Percentiles rank a stretch among this genome's conserved stretches.
These are phyloP conservation scores for Lasiurus borealis DNA, from an alignment of 2,113 vertebrate genomes.

Conservation along the genomic window DNA sequence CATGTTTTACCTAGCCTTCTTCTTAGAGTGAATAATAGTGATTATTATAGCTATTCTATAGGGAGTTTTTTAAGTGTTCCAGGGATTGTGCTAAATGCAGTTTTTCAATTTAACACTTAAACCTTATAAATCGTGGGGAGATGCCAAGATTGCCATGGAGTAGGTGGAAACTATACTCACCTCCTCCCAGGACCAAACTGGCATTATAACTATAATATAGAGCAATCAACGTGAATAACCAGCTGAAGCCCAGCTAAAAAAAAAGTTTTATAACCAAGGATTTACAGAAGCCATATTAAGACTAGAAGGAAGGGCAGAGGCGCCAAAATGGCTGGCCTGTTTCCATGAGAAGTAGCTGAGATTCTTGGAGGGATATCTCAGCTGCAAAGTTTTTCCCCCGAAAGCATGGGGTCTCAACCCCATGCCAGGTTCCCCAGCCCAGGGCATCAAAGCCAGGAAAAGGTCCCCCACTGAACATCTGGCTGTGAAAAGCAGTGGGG, in stretches of 20 bases:
- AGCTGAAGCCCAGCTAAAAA: not conserved
- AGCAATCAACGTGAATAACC: not conserved
- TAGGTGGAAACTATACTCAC: not conserved
- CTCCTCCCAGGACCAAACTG: not conserved
- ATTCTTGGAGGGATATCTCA: not conserved
- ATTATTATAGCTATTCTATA: not conserved
- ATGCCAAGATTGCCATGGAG: not conserved
- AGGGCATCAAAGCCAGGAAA: not conserved
- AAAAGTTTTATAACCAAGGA: not conserved
- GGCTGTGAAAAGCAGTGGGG: not conserved
- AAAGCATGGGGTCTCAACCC: not conserved
- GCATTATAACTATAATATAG: not conserved
- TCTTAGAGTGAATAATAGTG: not conserved
- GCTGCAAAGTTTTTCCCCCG: not conserved
- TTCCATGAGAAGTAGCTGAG: not conserved
- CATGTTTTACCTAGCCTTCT: not conserved
- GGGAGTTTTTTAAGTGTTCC: not conserved
- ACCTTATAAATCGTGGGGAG: not conserved
- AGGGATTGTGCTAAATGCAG: not conserved
- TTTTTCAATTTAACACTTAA: conserved; percentile 27
- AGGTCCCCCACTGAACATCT: not conserved
- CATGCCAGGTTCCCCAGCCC: not conserved
- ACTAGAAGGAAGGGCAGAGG: not conserved
- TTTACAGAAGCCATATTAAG: not conserved
- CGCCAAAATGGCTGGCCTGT: not conserved